Base-by-base conservation (phyloP, 2,113 vertebrate genomes). In the Rhegmatorhina hoffmannsi region DNA sequence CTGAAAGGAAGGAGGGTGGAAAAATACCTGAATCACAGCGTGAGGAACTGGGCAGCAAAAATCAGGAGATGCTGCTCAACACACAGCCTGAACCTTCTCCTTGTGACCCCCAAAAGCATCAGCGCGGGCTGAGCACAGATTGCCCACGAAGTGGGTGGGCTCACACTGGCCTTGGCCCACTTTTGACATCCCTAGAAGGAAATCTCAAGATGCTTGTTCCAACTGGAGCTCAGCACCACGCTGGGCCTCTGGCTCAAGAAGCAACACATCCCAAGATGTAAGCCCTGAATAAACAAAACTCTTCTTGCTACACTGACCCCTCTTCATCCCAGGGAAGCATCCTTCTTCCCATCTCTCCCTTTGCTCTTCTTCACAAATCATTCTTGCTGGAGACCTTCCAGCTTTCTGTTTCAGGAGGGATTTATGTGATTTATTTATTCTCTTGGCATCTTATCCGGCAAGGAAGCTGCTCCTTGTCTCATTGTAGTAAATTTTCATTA, bases 181-280 rank as follows among this genome's bases (percentile, higher is more conserved):
- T 44, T 63, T 63, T 86, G 66, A 89, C 50, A 82, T 52, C 84
- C 92, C 90, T 95, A 90, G 70, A 92, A 89, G 96, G 96, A 94
- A 95, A 94, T 88, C 29, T 89, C 47, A 89, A 0, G 10, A 68
- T 44, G 74, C 49, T 82, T 85, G 18, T 96, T 93, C 95, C 11
- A 5, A 68, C 13, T 28, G 29, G 79, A 95, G 79, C 74, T 69
- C 70, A 82, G 84, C 84, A 92, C 49, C 11, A 17, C 0, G 5
- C 84, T 44, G 80, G 75, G 92, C 38, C 63, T 44, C 70, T 68
- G 55, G 52, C 50, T 72, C 40, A 49, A 84, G 84, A 87, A 73
- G 74, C 67, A 94, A 34, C 14, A 66, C 50, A 60, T 55, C 53
- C 33, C 7, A 49, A 88, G 75, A 92, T 55, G 49, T n/a, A 77